A percentile compares a stretch with the other conserved stretches of the same genome.
Conservation (phyloP, 2,113 vertebrate genomes). For the Mus pahari region DNA sequence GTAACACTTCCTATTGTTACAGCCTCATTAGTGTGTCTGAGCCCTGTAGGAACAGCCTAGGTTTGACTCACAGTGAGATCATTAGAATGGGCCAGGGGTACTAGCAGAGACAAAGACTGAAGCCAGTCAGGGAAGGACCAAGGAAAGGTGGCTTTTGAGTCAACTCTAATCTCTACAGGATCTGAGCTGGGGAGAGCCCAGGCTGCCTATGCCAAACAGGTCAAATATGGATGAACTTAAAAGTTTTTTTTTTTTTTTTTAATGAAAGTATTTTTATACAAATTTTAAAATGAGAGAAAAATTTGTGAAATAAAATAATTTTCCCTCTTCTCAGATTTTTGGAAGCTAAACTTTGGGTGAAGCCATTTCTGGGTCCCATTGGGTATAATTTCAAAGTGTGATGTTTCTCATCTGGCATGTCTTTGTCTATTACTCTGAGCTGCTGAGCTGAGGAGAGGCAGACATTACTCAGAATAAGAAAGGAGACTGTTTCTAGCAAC, state of each 20-base stretch:
- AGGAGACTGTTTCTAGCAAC: constrained; percentile 88
- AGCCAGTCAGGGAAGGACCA: constrained; percentile 71
- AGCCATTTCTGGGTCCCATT: constrained; percentile 75
- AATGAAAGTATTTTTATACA: constrained; percentile 53
- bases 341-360: constrained; percentile 75
- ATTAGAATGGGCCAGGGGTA: constrained; percentile 48
- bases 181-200: constrained; percentile 75
- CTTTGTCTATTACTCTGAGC: constrained; percentile 87
- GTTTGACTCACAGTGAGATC: constrained; percentile 64
- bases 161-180: constrained; percentile 72
- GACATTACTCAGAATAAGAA: constrained; percentile 92
- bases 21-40: not conserved
- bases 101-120: constrained; percentile 66
- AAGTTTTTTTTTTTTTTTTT: constrained; percentile 38
- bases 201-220: constrained; percentile 55
- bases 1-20: constrained; percentile 60
- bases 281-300: not conserved
- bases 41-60: constrained; percentile 41
- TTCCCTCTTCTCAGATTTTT: constrained; percentile 63
- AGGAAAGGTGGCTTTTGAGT: constrained; percentile 66
- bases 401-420: constrained; percentile 91
- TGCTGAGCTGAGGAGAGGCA: constrained; percentile 88
- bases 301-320: not conserved
- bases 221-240: constrained; percentile 72
- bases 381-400: constrained; percentile 84